These are phyloP conservation scores for Bellardia pandia DNA, from an alignment of 2,888 invertebrate genomes.

Conservation along the genomic window DNA sequence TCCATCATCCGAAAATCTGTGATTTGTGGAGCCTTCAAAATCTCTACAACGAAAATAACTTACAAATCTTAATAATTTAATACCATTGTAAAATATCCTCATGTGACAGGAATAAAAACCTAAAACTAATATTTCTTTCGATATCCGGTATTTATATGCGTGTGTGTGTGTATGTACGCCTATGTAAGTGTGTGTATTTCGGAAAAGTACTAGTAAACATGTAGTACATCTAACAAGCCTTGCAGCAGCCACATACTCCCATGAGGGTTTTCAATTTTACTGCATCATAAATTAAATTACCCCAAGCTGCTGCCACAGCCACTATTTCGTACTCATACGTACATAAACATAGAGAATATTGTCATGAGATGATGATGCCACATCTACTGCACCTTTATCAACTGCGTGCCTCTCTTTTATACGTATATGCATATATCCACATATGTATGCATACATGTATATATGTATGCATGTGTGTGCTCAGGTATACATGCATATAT, in stretches of 20 bases:
- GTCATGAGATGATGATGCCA: slow-evolving; percentile 72
- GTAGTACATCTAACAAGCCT: slow-evolving; percentile 66
- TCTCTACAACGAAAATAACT: slow-evolving; percentile 68
- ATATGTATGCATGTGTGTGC: slow-evolving; percentile 15
- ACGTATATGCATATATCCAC: slow-evolving; percentile 1
- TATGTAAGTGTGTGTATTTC: slow-evolving; percentile 17
- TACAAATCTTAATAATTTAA: slow-evolving; percentile 72
- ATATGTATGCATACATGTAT: neutral
- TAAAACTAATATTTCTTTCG: slow-evolving; percentile 71
- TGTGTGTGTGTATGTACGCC: neutral
- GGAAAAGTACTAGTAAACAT: slow-evolving; percentile 45
- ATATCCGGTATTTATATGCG: slow-evolving; percentile 41
- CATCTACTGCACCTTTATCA: slow-evolving; percentile 69
- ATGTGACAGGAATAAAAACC: slow-evolving; percentile 69
- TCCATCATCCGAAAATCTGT: slow-evolving; percentile 58
- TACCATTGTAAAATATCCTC: slow-evolving; percentile 69
- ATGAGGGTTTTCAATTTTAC: slow-evolving; percentile 76
- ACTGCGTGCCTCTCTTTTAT: slow-evolving; percentile 63
- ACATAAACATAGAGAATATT: slow-evolving; percentile 60
- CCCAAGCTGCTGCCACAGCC: slow-evolving; percentile 73
- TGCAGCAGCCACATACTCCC: slow-evolving; percentile 73
- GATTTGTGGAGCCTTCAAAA: slow-evolving; percentile 65
- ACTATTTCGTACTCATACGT: slow-evolving; percentile 58
- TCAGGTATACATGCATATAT: slow-evolving; percentile 51
- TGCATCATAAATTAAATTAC: slow-evolving; percentile 78